Percentiles rank a stretch among this genome's conserved stretches.
Evolutionary conservation across 1,140 invertebrate species (phyloP).

Genomic region (Bombus confusus): DNA sequence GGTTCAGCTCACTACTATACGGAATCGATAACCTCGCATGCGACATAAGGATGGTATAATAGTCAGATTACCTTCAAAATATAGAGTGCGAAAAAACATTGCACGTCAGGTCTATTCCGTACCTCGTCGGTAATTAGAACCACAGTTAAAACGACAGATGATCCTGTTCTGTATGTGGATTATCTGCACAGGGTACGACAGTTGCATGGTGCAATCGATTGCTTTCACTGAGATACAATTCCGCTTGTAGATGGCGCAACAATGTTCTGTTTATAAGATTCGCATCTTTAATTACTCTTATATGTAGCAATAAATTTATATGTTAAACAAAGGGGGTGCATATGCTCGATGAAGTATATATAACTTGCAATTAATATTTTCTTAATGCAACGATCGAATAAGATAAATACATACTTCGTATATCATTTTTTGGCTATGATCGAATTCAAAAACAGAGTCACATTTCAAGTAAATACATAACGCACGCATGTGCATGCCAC

Average conservation of each 20-base stretch:
- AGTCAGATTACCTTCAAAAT: too few species aligned
- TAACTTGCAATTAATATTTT: background rate
- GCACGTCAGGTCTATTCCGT: too few species aligned
- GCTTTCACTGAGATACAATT: background rate
- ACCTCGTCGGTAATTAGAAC: too few species aligned
- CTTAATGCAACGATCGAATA: background rate
- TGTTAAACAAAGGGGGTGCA: background rate
- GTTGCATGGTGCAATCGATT: background rate
- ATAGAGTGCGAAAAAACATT: too few species aligned
- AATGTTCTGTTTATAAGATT: background rate
- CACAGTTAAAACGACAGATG: too few species aligned
- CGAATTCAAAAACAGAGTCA: background rate
- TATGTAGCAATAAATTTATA: background rate
- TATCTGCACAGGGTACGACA: background rate
- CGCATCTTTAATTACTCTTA: background rate
- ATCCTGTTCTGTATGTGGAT: background rate
- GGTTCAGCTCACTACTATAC: too few species aligned
- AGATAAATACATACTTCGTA: background rate
- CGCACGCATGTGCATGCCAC: too few species aligned
- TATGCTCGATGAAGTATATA: background rate
- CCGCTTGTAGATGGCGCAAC: background rate
- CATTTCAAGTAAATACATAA: too few species aligned
- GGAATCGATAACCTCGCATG: too few species aligned
- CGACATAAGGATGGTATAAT: too few species aligned
- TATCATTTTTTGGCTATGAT: background rate